Percentiles rank a stretch among this genome's conserved stretches.
Conservation (phyloP, 2,113 vertebrate genomes). For the Antechinus stuartii region DNA sequence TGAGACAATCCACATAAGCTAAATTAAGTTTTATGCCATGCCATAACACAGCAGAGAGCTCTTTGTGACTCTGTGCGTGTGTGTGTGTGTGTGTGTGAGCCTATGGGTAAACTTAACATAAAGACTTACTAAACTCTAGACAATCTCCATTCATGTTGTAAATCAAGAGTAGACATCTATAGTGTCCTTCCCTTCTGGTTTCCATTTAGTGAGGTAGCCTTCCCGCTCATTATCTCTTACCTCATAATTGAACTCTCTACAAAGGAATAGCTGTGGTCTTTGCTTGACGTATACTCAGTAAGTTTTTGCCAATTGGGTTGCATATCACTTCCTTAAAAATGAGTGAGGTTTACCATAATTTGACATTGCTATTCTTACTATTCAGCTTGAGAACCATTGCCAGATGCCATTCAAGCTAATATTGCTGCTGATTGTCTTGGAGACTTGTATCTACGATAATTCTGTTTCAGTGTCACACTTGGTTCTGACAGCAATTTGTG, state of each 20-base stretch:
- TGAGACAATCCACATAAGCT: not conserved
- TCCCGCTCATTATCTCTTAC: slow-evolving; percentile 72
- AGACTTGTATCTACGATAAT: slow-evolving; percentile 67
- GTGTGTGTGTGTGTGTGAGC: not conserved
- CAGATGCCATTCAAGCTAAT: slow-evolving; percentile 67
- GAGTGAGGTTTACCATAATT: slow-evolving; percentile 79
- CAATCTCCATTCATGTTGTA: slow-evolving; percentile 69
- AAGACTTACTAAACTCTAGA: slow-evolving; percentile 68
- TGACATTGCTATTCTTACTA: slow-evolving; percentile 71
- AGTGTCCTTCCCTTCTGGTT: slow-evolving; percentile 71
- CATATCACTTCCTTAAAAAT: slow-evolving; percentile 80
- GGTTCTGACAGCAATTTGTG: slow-evolving; percentile 62
- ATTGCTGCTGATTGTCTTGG: slow-evolving; percentile 56
- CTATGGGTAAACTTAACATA: slow-evolving; percentile 59
- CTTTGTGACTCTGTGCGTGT: not conserved
- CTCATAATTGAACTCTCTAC: slow-evolving; percentile 74
- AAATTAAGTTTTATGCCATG: not conserved
- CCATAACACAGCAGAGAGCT: not conserved
- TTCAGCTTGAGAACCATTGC: slow-evolving; percentile 72
- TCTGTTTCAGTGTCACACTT: slow-evolving; percentile 62
- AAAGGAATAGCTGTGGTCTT: slow-evolving; percentile 84
- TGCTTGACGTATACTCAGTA: slow-evolving; percentile 62
- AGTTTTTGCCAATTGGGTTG: slow-evolving; percentile 79
- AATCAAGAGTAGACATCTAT: slow-evolving; percentile 74
- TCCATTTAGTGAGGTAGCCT: slow-evolving; percentile 76